Evolutionary conservation across 2,888 invertebrate species (phyloP).

Genomic region (Endomychus coccineus): DNA sequence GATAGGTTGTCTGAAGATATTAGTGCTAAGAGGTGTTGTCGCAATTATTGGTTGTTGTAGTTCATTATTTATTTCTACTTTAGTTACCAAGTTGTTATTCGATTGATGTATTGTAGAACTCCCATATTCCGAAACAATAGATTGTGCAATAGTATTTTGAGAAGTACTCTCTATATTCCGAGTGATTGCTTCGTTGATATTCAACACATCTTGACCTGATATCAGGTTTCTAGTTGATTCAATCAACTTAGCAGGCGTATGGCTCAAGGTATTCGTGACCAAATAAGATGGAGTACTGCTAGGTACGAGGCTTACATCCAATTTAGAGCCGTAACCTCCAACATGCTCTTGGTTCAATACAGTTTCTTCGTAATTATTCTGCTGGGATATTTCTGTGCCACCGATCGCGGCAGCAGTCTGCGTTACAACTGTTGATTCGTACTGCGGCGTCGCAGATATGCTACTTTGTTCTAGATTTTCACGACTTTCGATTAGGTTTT

Average conservation of each 20-base stretch:
- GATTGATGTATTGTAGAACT: not conserved
- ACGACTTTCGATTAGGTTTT: too few species aligned
- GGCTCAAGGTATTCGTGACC: too few species aligned
- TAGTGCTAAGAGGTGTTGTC: constrained; percentile 24
- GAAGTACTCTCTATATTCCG: constrained; percentile 19
- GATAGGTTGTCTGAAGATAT: constrained; percentile 34
- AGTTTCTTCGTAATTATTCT: too few species aligned
- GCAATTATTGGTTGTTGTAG: constrained; percentile 36
- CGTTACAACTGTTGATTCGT: too few species aligned
- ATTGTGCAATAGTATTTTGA: constrained; percentile 24
- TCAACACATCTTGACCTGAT: constrained; percentile 55
- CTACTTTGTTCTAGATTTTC: too few species aligned
- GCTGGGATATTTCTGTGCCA: too few species aligned
- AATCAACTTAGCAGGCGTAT: constrained; percentile 44
- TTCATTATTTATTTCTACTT: constrained; percentile 24
- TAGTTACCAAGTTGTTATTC: constrained; percentile 7
- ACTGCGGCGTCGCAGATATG: too few species aligned
- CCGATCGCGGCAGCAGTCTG: too few species aligned
- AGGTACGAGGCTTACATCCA: constrained; percentile 17
- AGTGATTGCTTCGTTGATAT: constrained; percentile 51
- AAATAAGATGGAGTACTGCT: constrained; percentile 3
- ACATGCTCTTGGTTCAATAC: not conserved
- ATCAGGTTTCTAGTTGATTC: constrained; percentile 55
- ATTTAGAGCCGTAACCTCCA: constrained; percentile 38
- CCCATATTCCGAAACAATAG: constrained; percentile 21